Percentiles rank a stretch among this genome's conserved stretches.
phyloP scores from a whole-genome alignment of 2,113 vertebrate genomes.

The Hucho hucho region DNA sequence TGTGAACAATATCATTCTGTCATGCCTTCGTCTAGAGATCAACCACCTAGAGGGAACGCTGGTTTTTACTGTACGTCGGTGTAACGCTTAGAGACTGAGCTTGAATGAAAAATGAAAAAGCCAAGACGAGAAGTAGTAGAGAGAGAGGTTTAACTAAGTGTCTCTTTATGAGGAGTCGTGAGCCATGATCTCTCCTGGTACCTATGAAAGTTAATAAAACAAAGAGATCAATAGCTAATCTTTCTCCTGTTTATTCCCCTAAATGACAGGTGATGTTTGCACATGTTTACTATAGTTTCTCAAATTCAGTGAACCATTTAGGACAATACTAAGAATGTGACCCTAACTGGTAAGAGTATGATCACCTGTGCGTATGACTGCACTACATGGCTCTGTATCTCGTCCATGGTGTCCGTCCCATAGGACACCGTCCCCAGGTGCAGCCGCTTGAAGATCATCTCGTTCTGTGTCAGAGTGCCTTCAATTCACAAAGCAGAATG shows the following conservation, averaged over 20 bases:
- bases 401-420: constrained; percentile 95
- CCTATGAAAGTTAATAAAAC: no score
- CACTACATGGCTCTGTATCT: constrained; percentile 90
- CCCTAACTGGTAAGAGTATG: neutral
- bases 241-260: no score
- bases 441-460: constrained; percentile 96
- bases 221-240: no score
- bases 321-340: neutral
- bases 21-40: constrained; percentile 47
- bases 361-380: constrained; percentile 84
- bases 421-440: constrained; percentile 97
- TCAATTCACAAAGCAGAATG: constrained; percentile 7
- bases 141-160: neutral
- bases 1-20: constrained; percentile 62
- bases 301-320: neutral
- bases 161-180: no score
- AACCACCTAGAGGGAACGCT: constrained; percentile 59
- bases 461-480: constrained; percentile 97
- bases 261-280: no score
- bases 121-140: neutral
- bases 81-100: constrained; percentile 32
- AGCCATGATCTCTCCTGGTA: no score
- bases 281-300: neutral
- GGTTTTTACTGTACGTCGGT: constrained; percentile 43
- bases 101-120: constrained; percentile 56